Conservation (phyloP, 2,113 vertebrate genomes). For the Brachionichthys hirsutus region DNA sequence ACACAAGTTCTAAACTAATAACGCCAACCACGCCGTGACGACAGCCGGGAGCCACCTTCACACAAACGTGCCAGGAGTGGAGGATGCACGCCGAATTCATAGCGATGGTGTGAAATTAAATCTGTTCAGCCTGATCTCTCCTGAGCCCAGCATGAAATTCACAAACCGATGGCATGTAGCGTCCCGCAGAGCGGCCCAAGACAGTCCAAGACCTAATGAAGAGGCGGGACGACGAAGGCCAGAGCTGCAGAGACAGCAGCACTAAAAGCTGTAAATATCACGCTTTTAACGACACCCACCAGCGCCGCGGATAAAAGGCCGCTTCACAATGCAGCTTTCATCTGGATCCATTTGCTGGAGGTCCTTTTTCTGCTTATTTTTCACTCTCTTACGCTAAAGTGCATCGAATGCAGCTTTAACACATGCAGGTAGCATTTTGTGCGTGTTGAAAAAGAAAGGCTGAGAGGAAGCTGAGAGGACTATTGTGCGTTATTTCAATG, state of each 20-base stretch:
- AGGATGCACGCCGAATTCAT: conserved; percentile 22
- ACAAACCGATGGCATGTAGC: no score
- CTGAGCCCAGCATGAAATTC: no score
- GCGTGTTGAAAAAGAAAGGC: no score
- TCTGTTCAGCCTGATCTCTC: no score
- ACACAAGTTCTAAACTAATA: neutral
- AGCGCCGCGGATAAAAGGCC: conserved; percentile 11
- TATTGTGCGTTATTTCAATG: no score
- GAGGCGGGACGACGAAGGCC: conserved; percentile 1
- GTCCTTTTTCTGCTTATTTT: no score
- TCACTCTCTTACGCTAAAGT: no score
- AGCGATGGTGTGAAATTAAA: conserved; percentile 16
- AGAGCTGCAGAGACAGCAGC: neutral
- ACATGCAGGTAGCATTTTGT: no score
- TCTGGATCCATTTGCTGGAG: neutral
- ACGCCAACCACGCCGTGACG: conserved; percentile 2
- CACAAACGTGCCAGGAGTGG: conserved; percentile 25
- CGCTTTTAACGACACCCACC: conserved; percentile 19
- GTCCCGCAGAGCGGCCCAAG: conserved; percentile 16
- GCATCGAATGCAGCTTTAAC: no score
- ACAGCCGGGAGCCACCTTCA: conserved; percentile 9
- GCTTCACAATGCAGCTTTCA: conserved; percentile 4
- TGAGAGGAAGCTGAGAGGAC: no score
- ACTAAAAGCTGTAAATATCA: conserved; percentile 24
- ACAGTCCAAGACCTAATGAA: conserved; percentile 26